phyloP scores from a whole-genome alignment of 1,140 invertebrate species.

The Drosophila repletoides region DNA sequence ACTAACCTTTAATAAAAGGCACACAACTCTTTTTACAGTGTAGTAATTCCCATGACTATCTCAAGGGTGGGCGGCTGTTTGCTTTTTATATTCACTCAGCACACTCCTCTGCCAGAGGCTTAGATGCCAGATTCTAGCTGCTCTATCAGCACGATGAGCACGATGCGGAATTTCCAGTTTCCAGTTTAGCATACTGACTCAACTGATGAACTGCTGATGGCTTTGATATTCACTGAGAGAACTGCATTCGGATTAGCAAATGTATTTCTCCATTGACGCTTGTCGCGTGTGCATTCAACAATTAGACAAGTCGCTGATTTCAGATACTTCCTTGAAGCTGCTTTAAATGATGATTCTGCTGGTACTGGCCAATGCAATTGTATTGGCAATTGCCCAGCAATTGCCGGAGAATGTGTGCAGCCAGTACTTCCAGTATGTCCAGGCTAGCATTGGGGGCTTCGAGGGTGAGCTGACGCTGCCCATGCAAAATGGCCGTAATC shows the following conservation, averaged over 20 bases:
- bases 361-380: background rate
- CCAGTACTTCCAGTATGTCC: slow-evolving; percentile 48
- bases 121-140: background rate
- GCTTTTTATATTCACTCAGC: background rate
- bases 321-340: background rate
- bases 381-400: slow-evolving; percentile 18
- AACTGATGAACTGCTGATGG: background rate
- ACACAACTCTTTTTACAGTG: too few species aligned
- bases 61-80: background rate
- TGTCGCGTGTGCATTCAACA: slow-evolving; percentile 29
- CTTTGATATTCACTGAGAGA: slow-evolving; percentile 11
- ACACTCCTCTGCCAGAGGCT: background rate
- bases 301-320: background rate
- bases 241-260: background rate
- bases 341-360: slow-evolving; percentile 22
- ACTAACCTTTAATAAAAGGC: too few species aligned
- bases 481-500: slow-evolving; percentile 43
- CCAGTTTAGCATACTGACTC: slow-evolving; percentile 16
- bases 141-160: slow-evolving; percentile 38
- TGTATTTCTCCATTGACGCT: slow-evolving; percentile 29
- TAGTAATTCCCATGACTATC: slow-evolving; percentile 8
- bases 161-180: slow-evolving; percentile 69
- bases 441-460: slow-evolving; percentile 3
- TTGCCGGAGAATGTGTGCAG: slow-evolving; percentile 46
- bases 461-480: slow-evolving; percentile 52